Conservation (phyloP, 2,797 vertebrate genomes). For the Anguilla obscura region DNA sequence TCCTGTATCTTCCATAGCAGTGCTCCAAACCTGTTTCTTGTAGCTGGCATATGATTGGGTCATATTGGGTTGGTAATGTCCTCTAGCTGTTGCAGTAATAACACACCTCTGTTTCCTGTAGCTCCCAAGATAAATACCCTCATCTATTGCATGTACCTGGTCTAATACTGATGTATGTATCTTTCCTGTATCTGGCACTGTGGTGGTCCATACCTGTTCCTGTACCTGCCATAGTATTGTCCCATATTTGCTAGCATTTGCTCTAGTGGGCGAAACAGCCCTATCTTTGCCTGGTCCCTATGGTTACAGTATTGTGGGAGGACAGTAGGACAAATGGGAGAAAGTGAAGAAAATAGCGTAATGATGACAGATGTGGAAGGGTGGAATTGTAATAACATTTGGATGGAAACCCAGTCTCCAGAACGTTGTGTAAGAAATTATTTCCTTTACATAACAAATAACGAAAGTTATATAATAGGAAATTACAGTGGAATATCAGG, state of each 20-base stretch:
- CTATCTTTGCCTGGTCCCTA: not conserved
- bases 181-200: not conserved
- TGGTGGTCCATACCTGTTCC: not conserved
- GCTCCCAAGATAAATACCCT: slow-evolving; percentile 33
- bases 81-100: not conserved
- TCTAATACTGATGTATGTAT: not conserved
- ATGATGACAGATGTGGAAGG: no score
- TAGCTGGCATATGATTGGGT: not conserved
- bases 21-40: not conserved
- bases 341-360: no score
- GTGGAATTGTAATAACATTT: no score
- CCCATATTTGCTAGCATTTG: not conserved
- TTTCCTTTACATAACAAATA: not conserved
- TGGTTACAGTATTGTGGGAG: not conserved
- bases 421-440: no score
- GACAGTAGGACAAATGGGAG: no score
- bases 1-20: not conserved
- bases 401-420: no score
- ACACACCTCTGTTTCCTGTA: not conserved
- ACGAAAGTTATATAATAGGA: not conserved
- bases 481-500: not conserved
- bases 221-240: not conserved
- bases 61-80: not conserved
- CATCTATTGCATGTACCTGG: not conserved
- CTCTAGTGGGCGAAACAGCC: not conserved